Conservation (phyloP, 1,140 invertebrate genomes). For the Thrips palmi region DNA sequence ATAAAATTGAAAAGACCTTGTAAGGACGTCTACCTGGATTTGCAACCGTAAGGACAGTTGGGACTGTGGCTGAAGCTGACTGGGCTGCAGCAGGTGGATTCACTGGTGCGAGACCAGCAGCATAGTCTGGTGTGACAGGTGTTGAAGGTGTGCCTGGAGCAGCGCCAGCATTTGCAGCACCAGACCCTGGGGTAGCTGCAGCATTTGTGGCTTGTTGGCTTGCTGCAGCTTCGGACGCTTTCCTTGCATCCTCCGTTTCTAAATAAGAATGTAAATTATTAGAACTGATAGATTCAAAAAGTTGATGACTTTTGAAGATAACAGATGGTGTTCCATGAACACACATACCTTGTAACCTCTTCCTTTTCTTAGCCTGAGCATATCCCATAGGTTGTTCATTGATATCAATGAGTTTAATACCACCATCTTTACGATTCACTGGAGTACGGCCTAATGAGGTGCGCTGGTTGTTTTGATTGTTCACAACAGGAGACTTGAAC, state of each 20-base stretch:
- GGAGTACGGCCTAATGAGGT: constrained; percentile 26
- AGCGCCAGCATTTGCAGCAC: too few species aligned
- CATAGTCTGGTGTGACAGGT: constrained; percentile 49
- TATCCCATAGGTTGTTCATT: constrained; percentile 66
- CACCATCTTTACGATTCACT: constrained; percentile 62
- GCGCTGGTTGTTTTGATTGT: constrained; percentile 29
- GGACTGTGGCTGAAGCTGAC: constrained; percentile 17
- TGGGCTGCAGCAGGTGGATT: constrained; percentile 25
- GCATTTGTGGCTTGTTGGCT: constrained; percentile 27
- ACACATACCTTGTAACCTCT: constrained; percentile 33
- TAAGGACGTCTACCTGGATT: too few species aligned
- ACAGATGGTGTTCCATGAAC: not conserved
- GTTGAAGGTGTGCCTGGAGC: constrained; percentile 22
- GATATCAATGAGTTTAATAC: constrained; percentile 84
- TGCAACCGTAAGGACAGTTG: too few species aligned
- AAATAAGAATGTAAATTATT: constrained; percentile 15
- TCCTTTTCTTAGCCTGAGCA: constrained; percentile 41
- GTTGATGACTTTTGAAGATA: constrained; percentile 1
- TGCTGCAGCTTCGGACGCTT: constrained; percentile 32
- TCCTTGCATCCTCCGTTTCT: constrained; percentile 63
- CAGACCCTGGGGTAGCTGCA: too few species aligned
- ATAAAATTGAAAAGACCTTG: too few species aligned
- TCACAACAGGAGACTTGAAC: constrained; percentile 37
- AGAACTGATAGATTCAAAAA: not conserved
- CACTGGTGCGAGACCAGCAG: constrained; percentile 42